phyloP scores from a whole-genome alignment of 2,888 invertebrate genomes.

The Pasiphila rectangulata region DNA sequence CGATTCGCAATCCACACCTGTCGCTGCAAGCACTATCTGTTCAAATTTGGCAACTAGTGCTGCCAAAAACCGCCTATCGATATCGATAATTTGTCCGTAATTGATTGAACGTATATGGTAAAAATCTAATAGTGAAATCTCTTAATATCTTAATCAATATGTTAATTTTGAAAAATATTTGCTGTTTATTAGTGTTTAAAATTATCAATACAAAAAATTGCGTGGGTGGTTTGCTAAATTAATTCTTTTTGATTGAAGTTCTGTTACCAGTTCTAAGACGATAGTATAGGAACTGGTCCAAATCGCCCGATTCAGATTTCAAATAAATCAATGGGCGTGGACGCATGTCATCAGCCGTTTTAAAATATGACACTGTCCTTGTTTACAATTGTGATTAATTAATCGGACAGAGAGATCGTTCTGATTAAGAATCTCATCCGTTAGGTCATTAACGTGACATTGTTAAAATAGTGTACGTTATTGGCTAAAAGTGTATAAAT shows the following conservation, averaged over 20 bases:
- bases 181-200: conserved; percentile 13
- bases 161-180: conserved; percentile 16
- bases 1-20: conserved; percentile 47
- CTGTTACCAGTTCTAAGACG: conserved; percentile 11
- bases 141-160: conserved; percentile 15
- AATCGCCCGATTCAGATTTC: conserved; percentile 17
- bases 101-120: background rate
- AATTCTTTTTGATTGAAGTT: conserved; percentile 17
- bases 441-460: conserved; percentile 29
- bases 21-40: conserved; percentile 58
- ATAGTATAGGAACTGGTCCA: conserved; percentile 22
- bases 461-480: conserved; percentile 34
- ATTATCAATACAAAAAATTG: conserved; percentile 8
- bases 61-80: conserved; percentile 17
- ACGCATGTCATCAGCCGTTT: conserved; percentile 30
- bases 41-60: conserved; percentile 39
- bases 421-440: conserved; percentile 36
- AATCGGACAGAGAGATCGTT: conserved; percentile 36
- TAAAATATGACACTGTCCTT: conserved; percentile 36
- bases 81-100: conserved; percentile 22
- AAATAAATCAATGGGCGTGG: conserved; percentile 37
- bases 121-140: conserved; percentile 3
- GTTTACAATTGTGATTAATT: conserved; percentile 39
- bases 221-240: conserved; percentile 21
- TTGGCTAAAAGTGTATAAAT: conserved; percentile 29